Conservation (phyloP, 2,113 vertebrate species). For the Cyprinodon tularosa region DNA sequence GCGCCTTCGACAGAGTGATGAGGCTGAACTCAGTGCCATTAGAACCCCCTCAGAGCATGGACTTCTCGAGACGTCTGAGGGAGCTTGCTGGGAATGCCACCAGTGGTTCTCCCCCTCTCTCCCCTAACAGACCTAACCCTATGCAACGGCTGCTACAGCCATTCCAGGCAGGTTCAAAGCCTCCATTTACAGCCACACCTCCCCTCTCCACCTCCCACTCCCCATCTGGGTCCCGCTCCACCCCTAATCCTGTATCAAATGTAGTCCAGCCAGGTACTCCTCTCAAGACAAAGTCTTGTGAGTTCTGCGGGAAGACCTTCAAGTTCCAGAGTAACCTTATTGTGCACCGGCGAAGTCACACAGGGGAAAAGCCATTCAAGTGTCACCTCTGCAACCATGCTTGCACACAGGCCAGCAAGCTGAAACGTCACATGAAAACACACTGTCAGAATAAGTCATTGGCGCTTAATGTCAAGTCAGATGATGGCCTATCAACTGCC, state of each 20-base stretch:
- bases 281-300: constrained; percentile 95
- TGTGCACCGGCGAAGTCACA: constrained; percentile 97
- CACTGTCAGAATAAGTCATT: constrained; percentile 94
- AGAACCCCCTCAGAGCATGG: constrained; percentile 93
- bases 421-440: constrained; percentile 99
- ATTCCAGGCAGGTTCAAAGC: constrained; percentile 95
- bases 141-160: constrained; percentile 98
- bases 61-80: constrained; percentile 97
- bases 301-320: constrained; percentile 98
- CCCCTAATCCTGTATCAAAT: constrained; percentile 61
- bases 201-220: constrained; percentile 94
- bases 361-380: constrained; percentile 97
- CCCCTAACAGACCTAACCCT: constrained; percentile 95
- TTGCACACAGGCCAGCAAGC: constrained; percentile 98
- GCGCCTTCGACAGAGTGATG: constrained; percentile 98
- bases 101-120: constrained; percentile 92
- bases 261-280: constrained; percentile 82
- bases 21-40: constrained; percentile 96
- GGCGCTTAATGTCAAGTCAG: constrained; percentile 90
- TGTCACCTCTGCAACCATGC: constrained; percentile 98
- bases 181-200: constrained; percentile 92
- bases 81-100: constrained; percentile 95
- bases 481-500: constrained; percentile 91
- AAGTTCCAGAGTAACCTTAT: constrained; percentile 99
- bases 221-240: constrained; percentile 87